These are phyloP conservation scores for Cavia porcellus DNA, from an alignment of 2,113 vertebrate species.

Conservation along the genomic window DNA sequence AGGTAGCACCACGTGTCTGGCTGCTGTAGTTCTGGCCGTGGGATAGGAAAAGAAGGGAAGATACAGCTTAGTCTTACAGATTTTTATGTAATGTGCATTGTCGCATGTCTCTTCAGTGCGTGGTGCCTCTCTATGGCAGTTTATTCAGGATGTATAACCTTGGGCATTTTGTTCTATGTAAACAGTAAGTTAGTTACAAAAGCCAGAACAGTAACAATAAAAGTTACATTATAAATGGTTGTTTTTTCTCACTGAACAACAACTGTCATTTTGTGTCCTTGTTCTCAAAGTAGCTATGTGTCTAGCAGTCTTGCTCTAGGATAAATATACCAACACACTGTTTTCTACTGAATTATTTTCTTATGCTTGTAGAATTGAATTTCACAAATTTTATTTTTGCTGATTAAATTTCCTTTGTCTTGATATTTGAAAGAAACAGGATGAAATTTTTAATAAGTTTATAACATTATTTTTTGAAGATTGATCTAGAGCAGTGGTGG, in stretches of 20 bases:
- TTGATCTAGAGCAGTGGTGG: not conserved
- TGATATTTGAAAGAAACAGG: conserved; percentile 24
- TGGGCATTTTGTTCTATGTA: not conserved
- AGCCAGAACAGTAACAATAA: not conserved
- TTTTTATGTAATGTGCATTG: not conserved
- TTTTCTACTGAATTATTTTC: not conserved
- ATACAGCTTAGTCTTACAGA: not conserved
- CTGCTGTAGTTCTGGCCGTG: not conserved
- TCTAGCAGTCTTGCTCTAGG: not conserved
- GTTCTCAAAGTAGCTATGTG: not conserved
- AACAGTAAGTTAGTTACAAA: not conserved
- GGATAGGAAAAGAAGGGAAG: not conserved
- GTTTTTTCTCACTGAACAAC: not conserved
- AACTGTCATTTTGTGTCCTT: not conserved
- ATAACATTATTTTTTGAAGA: not conserved
- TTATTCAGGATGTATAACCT: not conserved
- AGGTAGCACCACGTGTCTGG: not conserved
- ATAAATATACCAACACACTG: not conserved
- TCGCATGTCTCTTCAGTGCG: not conserved
- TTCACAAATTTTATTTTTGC: not conserved
- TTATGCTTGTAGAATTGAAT: not conserved
- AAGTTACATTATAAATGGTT: not conserved
- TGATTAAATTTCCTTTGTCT: not conserved
- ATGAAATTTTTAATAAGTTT: conserved; percentile 24
- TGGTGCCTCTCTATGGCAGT: not conserved